Conservation (phyloP, 2,797 vertebrate species). For the Euphonia xanthogaster region DNA sequence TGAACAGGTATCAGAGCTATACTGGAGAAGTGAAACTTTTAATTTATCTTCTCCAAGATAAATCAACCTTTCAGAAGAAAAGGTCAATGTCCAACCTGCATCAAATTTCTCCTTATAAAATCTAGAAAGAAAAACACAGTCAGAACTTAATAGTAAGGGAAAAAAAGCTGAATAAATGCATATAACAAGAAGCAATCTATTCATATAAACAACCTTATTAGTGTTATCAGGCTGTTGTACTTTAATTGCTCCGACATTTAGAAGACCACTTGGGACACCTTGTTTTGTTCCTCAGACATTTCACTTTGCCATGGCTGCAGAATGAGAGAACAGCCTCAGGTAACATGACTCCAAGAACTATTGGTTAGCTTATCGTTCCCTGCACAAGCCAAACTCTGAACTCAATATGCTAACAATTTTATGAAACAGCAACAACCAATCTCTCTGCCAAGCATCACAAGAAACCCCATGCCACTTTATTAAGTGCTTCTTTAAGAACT, state of each 20-base stretch:
- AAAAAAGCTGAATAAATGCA: background rate
- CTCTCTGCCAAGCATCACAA: background rate
- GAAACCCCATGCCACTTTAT: background rate
- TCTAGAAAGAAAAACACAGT: background rate
- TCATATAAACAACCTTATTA: background rate
- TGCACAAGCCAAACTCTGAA: background rate
- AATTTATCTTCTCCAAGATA: background rate
- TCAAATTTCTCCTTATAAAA: background rate
- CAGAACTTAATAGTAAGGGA: background rate
- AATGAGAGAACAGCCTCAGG: background rate
- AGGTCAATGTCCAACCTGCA: background rate
- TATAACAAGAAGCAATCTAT: background rate
- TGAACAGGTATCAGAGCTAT: background rate
- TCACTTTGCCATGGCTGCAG: constrained; percentile 13
- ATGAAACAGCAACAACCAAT: background rate
- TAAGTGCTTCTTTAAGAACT: background rate
- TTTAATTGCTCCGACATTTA: constrained; percentile 36
- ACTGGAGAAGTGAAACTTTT: background rate
- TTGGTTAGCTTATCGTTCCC: background rate
- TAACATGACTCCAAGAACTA: background rate
- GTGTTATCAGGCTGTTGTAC: background rate
- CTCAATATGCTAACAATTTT: background rate
- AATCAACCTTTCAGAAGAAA: background rate
- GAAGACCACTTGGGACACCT: constrained; percentile 13
- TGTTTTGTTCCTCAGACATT: background rate